Percentiles rank a stretch among this genome's conserved stretches.
phyloP scores from a whole-genome alignment of 1,140 invertebrate species.

The Scaptomyza graminum region DNA sequence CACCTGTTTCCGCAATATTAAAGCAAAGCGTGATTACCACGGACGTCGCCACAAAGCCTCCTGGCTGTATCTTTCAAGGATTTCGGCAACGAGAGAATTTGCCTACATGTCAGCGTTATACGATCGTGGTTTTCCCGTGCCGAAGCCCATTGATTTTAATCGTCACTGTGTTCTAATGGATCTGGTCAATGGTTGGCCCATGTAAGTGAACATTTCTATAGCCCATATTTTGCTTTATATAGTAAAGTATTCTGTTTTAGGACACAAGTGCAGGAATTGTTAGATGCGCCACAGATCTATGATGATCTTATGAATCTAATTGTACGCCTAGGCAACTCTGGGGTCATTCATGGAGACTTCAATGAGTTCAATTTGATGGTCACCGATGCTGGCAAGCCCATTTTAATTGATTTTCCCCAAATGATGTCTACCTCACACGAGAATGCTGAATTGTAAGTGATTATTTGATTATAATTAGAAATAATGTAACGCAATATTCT shows the following conservation, averaged over 20 bases:
- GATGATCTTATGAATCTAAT: conserved; percentile 98
- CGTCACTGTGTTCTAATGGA: conserved; percentile 99
- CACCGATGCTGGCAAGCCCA: conserved; percentile 90
- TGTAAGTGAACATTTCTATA: conserved; percentile 85
- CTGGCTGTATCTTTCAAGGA: conserved; percentile 98
- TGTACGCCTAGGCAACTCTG: conserved; percentile 94
- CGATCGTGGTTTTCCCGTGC: conserved; percentile 96
- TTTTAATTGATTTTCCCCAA: conserved; percentile 99
- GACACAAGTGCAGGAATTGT: conserved; percentile 92
- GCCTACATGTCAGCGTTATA: conserved; percentile 98
- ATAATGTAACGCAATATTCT: neutral
- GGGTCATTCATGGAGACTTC: conserved; percentile 99
- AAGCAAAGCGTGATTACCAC: conserved; percentile 98
- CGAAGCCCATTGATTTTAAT: conserved; percentile 97
- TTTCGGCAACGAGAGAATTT: conserved; percentile 99
- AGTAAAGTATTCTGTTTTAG: conserved; percentile 83
- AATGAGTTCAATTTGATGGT: conserved; percentile 99
- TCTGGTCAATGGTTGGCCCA: conserved; percentile 90
- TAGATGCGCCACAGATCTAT: conserved; percentile 92
- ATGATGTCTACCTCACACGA: conserved; percentile 97
- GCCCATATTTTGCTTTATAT: no score
- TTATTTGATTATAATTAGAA: neutral
- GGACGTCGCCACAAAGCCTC: conserved; percentile 94
- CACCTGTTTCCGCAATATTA: conserved; percentile 98
- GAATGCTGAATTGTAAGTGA: conserved; percentile 93